Evolutionary conservation across 2,797 vertebrate species (phyloP), one percentile per base, ranked within the genome.

Genomic region (Limnodromus scolopaceus): DNA sequence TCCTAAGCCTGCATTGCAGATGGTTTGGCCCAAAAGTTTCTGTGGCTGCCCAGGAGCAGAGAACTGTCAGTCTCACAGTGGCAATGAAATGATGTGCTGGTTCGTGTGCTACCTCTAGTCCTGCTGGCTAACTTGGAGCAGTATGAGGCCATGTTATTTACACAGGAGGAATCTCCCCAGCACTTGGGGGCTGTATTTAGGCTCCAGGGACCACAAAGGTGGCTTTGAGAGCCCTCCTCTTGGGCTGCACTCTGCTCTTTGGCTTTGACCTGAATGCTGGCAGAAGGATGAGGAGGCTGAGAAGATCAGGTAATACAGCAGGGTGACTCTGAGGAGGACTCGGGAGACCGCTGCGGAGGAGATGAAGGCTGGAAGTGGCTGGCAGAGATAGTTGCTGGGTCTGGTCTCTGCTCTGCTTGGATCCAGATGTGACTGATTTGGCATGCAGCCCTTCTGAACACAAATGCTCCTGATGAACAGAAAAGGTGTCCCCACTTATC

Each of bases 1-100:
- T 74, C 81, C 75, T 80, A 63, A 89, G 89, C 65, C 92, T 93
- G 93, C 95, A 94, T 22, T 96, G 94, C 93, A 94, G 96, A 84
- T 90, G 46, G 86, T 22, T 92, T 89, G 75, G 74, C 71, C 81
- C 66, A 45, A 83, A 83, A 25, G 19, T 84, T 88, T 66, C 71
- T 57, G 4, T 80, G 51, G 38, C 53, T 71, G 48, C 64, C 41
- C 16, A 61, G 82, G 38, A 69, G 53, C 36, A 63, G 49, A 80
- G 60, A 74, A 36, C 36, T 27, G 1, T 1, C 13, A 7, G 36
- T 38, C 22, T 58, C 0, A 0, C 30, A 16, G 64, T 27, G 83
- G 41, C 60, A 66, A 13, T 13, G 54, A 76, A 63, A 27, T 32
- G 51, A n/a, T 43, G 38, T 17, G 18, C 49, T 75, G 36, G 41